phyloP scores from a whole-genome alignment of 2,797 vertebrate species.

The Tragelaphus eurycerus region DNA sequence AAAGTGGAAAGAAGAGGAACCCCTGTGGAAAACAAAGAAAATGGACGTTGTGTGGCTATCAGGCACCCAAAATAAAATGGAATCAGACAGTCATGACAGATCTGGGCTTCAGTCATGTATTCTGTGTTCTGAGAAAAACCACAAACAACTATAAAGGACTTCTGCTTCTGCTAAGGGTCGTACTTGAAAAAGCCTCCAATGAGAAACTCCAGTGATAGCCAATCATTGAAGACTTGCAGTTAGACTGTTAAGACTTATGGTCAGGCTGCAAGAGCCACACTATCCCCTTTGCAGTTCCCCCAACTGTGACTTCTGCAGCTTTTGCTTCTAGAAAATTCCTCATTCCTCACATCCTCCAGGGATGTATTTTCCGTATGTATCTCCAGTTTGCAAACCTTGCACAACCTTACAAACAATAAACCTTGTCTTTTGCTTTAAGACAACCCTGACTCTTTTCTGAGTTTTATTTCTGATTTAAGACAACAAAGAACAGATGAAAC shows the following conservation, averaged over 20 bases:
- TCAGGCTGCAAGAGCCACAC: not conserved
- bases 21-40: not conserved
- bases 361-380: not conserved
- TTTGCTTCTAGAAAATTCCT: not conserved
- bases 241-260: not conserved
- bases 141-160: not conserved
- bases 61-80: not conserved
- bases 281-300: not conserved
- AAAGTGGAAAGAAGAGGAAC: not conserved
- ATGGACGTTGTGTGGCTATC: not conserved
- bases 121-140: not conserved
- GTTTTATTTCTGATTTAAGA: not conserved
- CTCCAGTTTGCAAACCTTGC: not conserved
- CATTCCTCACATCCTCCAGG: not conserved
- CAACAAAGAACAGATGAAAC: not conserved
- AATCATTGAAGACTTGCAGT: not conserved
- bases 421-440: not conserved
- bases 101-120: not conserved
- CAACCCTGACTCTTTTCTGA: not conserved
- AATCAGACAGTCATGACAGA: not conserved
- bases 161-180: not conserved
- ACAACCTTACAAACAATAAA: not conserved
- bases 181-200: not conserved
- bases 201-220: not conserved
- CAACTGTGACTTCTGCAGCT: not conserved